Evolutionary conservation across 2,888 invertebrate species (phyloP).

Genomic region (Melanophora roralis): DNA sequence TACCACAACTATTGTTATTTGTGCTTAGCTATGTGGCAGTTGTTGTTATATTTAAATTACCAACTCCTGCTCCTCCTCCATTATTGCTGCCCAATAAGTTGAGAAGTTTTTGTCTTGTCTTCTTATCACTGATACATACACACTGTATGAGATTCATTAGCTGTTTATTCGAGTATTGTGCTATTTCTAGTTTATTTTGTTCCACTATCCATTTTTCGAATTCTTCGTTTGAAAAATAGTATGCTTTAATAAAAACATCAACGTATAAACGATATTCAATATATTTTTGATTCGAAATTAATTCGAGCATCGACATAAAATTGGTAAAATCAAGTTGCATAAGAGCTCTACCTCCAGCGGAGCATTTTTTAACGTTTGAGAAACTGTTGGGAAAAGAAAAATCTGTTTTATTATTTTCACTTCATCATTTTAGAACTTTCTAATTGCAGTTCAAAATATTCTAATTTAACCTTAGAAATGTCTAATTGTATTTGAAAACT

Average conservation of each 20-base stretch:
- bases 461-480: no score
- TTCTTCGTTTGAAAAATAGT: constrained; percentile 92
- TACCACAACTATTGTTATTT: constrained; percentile 8
- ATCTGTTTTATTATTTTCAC: neutral
- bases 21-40: constrained; percentile 50
- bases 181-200: constrained; percentile 84
- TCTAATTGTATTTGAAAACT: no score
- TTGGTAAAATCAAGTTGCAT: constrained; percentile 99
- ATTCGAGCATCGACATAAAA: constrained; percentile 92
- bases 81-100: constrained; percentile 81
- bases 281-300: constrained; percentile 89
- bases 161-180: constrained; percentile 93
- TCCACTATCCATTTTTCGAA: constrained; percentile 93
- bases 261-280: constrained; percentile 93
- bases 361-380: constrained; percentile 93
- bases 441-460: no score
- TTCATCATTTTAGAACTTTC: no score
- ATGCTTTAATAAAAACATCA: constrained; percentile 97
- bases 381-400: constrained; percentile 78
- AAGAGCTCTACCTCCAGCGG: constrained; percentile 95
- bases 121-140: constrained; percentile 92
- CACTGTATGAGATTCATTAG: constrained; percentile 89
- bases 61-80: constrained; percentile 46
- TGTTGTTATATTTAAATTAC: constrained; percentile 67
- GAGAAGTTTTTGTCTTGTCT: constrained; percentile 87